A percentile compares a stretch with the other conserved stretches of the same genome.
These are phyloP conservation scores for Ooceraea biroi DNA, from an alignment of 1,140 invertebrate genomes.

Conservation along the genomic window DNA sequence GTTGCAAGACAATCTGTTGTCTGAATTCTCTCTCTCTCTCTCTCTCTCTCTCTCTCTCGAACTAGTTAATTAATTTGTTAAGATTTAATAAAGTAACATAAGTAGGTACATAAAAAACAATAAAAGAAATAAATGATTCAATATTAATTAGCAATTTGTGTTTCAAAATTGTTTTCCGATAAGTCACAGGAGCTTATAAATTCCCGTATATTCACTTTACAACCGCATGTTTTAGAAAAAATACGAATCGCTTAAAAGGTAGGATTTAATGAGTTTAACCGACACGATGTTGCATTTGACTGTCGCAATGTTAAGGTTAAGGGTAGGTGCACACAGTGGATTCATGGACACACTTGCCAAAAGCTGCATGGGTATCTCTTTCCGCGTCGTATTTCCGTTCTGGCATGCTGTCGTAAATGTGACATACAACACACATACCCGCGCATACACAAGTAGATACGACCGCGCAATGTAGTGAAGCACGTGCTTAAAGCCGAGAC, in stretches of 20 bases:
- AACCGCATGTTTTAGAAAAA: not conserved
- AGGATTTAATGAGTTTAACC: slow-evolving; percentile 16
- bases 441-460: not conserved
- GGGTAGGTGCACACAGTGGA: slow-evolving; percentile 33
- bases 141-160: not conserved
- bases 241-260: not conserved
- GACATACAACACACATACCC: not conserved
- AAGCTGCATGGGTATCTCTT: slow-evolving; percentile 19
- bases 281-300: slow-evolving; percentile 15
- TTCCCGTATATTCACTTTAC: not conserved
- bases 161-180: not conserved
- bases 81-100: too few species aligned
- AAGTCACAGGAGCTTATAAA: too few species aligned
- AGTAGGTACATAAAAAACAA: too few species aligned
- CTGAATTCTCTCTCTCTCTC: not conserved
- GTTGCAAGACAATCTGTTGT: too few species aligned
- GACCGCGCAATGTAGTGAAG: slow-evolving; percentile 13
- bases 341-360: slow-evolving; percentile 40
- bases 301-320: slow-evolving; percentile 52
- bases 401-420: slow-evolving; percentile 25
- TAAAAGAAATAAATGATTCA: too few species aligned
- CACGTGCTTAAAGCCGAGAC: slow-evolving; percentile 56
- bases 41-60: too few species aligned
- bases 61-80: too few species aligned
- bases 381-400: slow-evolving; percentile 51